These are phyloP conservation scores for Petrolisthes cinctipes DNA, from an alignment of 2,888 invertebrate species.

Conservation along the genomic window DNA sequence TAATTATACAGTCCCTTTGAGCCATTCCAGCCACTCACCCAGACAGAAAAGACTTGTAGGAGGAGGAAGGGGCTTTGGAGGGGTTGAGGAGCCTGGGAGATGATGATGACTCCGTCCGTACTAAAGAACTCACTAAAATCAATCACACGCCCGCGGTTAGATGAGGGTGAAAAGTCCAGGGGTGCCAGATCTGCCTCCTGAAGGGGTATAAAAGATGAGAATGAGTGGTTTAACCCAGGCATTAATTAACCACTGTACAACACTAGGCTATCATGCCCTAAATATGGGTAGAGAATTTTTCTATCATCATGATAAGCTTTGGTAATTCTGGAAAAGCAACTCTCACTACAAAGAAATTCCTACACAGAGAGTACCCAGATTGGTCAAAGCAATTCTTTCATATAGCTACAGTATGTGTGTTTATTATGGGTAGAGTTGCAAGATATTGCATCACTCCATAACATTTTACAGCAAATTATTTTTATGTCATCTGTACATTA, in stretches of 20 bases:
- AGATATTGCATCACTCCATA: no score
- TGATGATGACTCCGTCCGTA: constrained; percentile 45
- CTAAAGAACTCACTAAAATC: constrained; percentile 60
- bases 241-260: background rate
- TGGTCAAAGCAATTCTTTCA: no score
- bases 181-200: constrained; percentile 57
- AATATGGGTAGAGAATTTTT: no score
- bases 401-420: no score
- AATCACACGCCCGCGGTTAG: constrained; percentile 16
- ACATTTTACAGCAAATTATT: no score
- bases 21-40: constrained; percentile 26
- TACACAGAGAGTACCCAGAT: no score
- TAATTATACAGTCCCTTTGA: background rate
- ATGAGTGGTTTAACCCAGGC: background rate
- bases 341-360: no score
- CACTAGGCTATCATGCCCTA: background rate
- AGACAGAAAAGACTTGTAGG: constrained; percentile 47
- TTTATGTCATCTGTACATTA: no score
- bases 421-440: no score
- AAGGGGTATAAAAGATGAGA: background rate
- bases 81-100: constrained; percentile 35
- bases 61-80: constrained; percentile 50
- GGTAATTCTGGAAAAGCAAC: no score
- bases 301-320: no score
- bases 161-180: constrained; percentile 52